Base-by-base conservation (phyloP, 2,113 vertebrate species). In the Poeciliopsis occidentalis region DNA sequence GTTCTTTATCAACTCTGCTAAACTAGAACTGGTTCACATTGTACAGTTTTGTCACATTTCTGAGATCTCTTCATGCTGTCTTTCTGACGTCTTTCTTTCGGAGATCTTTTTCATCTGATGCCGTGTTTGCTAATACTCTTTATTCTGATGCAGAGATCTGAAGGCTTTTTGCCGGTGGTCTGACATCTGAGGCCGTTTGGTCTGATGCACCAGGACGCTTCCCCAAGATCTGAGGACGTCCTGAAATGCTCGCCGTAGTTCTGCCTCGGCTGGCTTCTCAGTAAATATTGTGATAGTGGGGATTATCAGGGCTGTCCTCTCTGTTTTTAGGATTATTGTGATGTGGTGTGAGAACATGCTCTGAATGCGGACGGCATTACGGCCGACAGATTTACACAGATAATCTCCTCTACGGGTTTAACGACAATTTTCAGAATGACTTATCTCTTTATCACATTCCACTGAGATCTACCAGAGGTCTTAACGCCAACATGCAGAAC, bases 381-480 rank as follows among this genome's bases (percentile, higher is more conserved):
- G 71, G 76, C 47, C 75, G 71, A 82, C 82, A 88, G 84, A 86
- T 90, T 90, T 87, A 80, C 73, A 79, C 68, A 76, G 73, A 86
- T 86, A 88, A 92, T 91, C 87, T 88, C 73, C 66, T 67, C 70
- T 67, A 82, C 72, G 77, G 74, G 71, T 80, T 88, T 85, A 87
- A 83, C 76, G 78, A 78, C 73, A 82, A 85, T 91, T 88, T 86
- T 64, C 65, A 63, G 67, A 79, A 60, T 39, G 71, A 81, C 34
- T 83, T 82, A 86, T 90, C 79, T 79, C 60, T 82, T 89, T 72
- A 89, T 85, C 80, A 76, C 57, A 19, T 57, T 78, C 61, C 60
- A 66, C 79, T 67, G 34, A 76, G 77, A 79, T 69, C 76, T 71
- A 73, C 60, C 26, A 24, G 61, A 81, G 63, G 62, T 78, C 71